Evolutionary conservation across 1,140 invertebrate genomes (phyloP), one percentile per base, ranked within the genome.

Genomic region (Calliopsis andreniformis): DNA sequence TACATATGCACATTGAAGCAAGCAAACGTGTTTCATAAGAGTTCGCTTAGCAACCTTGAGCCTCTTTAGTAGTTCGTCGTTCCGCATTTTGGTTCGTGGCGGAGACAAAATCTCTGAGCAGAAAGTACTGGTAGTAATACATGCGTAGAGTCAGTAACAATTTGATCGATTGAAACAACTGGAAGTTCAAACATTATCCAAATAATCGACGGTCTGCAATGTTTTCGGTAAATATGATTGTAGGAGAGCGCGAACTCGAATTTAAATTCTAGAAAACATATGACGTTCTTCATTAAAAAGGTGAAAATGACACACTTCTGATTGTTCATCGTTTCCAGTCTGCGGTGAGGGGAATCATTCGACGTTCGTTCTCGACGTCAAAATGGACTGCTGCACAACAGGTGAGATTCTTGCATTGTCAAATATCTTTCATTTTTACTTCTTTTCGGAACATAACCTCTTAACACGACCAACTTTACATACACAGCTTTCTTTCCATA

Each of bases 301-400:
- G 23, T 18, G 53, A 59, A 42, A 8, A 18, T 42, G 2, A 6
- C n/a, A 71, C 18, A 51, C 6, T 20, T 23, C 20, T 23, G 16
- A 63, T 78, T 30, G 0, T 72, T 20, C 14, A 3, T 78, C 61
- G 25, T 76, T 91, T 89, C 35, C 72, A 92, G 91, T 89, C 87
- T 12, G 87, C 86, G 1, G 80, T 85, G 30, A 89, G 84, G 55
- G 82, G 76, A 61, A 75, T 89, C 47, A 84, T 87, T 25, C 90
- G 92, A 68, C 92, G 94, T 16, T 88, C 92, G 14, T 94, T 95
- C 79, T 94, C 94, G 53, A 94, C 94, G 5, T 92, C 93, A 45
- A 93, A 91, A 88, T 91, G 91, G 80, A 83, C 91, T 42, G 91
- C 93, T 6, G 93, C 94, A 53, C 95, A 95, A 84, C 89, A 92